Base-by-base conservation (phyloP, 1,140 invertebrate species). In the Drosophila murphyi region DNA sequence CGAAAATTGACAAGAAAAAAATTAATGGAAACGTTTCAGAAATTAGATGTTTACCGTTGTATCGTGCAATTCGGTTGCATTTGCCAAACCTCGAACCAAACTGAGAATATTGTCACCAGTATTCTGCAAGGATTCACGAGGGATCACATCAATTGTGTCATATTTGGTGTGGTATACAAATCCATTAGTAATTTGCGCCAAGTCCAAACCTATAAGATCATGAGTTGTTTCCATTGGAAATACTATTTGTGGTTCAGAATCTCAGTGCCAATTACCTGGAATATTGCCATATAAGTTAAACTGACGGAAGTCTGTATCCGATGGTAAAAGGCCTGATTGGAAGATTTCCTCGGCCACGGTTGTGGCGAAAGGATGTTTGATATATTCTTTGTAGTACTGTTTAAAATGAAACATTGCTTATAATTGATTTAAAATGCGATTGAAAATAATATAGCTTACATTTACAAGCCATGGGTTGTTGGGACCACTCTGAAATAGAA, bases 401-500 rank as follows among this genome's bases (percentile, higher is more conserved):
- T 78, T 20, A 7, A 95, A 94, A 32, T 5, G 61, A 94, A 94
- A 0, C 94, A 96, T 31, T 37, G 0, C 6, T 31, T 10, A 8
- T n/a, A 43, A 50, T 1, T 7, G 7, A 63, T 50, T 91, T 93
- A 94, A 0, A 96, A 10, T 64, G 65, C 96, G 91, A 95, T 93
- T 2, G 93, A 92, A 3, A 37, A 47, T 12, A 20, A 20, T 0
- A 20, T 20, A 45, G 93, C 80, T 76, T 93, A 96, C 96, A 87
- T 96, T 95, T 72, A 98, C 94, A 37, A 98, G 95, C 97, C 97
- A 98, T 1, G 97, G 96, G 93, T 97, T 96, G 83, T 96, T 95
- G 35, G 98, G 97, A 20, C 98, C 98, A 76, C 97, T 96, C 94
- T 99, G 98, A 93, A 99, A 99, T 41, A 99, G 93, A 78, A 98